A percentile compares a stretch with the other conserved stretches of the same genome.
Conservation (phyloP, 2,113 vertebrate species). For the Hiodon alosoides region DNA sequence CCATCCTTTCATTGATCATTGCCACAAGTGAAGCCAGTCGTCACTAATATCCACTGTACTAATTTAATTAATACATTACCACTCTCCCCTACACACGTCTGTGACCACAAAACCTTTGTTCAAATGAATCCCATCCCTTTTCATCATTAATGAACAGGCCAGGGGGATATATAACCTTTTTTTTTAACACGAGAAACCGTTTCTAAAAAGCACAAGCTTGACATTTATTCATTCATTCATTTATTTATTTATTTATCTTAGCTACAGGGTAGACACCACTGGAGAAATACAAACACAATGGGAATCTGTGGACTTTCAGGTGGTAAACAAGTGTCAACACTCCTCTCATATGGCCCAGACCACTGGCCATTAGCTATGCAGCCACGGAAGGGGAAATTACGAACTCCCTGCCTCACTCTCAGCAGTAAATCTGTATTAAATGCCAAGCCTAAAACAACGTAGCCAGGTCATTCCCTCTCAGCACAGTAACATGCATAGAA, state of each 20-base stretch:
- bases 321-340: not conserved
- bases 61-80: not conserved
- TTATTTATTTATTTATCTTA: too few relatives aligned
- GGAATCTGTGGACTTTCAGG: not conserved
- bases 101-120: too few relatives aligned
- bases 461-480: conserved; percentile 5
- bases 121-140: too few relatives aligned
- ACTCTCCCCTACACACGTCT: too few relatives aligned
- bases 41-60: not conserved
- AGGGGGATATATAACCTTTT: not conserved
- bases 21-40: not conserved
- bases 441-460: conserved; percentile 4
- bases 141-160: too few relatives aligned
- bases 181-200: not conserved
- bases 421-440: not conserved
- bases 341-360: not conserved
- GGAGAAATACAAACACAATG: too few relatives aligned
- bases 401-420: not conserved
- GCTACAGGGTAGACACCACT: not conserved
- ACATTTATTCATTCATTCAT: too few relatives aligned
- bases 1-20: not conserved
- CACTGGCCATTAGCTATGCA: not conserved
- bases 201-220: not conserved
- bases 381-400: not conserved
- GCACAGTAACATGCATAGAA: not conserved